Evolutionary conservation across 2,888 invertebrate genomes (phyloP).

Genomic region (Dryocosmus kuriphilus): DNA sequence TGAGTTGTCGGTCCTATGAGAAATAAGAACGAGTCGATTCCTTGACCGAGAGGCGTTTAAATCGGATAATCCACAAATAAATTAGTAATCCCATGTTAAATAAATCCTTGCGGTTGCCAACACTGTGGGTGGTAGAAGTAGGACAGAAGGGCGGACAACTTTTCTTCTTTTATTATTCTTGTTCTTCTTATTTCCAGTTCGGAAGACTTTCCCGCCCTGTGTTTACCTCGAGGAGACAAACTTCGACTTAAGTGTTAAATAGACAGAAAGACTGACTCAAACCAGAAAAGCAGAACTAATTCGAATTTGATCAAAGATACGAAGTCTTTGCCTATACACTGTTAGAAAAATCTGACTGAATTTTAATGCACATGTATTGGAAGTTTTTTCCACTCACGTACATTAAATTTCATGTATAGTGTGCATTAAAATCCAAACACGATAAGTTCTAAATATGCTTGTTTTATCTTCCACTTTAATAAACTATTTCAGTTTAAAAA

Average conservation of each 20-base stretch:
- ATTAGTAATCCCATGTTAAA: constrained; percentile 55
- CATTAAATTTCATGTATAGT: no score
- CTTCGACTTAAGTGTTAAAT: constrained; percentile 51
- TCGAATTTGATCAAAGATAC: neutral
- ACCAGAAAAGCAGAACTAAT: constrained; percentile 32
- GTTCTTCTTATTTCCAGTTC: constrained; percentile 19
- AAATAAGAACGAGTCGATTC: constrained; percentile 22
- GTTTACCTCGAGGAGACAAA: constrained; percentile 62
- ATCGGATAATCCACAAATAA: constrained; percentile 53
- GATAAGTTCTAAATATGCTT: no score
- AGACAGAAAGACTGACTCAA: constrained; percentile 29
- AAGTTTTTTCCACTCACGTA: no score
- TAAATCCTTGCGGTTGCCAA: constrained; percentile 51
- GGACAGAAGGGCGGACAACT: constrained; percentile 22
- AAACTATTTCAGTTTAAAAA: no score
- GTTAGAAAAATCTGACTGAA: no score
- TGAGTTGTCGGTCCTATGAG: neutral
- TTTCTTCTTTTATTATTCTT: constrained; percentile 10
- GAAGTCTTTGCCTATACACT: neutral
- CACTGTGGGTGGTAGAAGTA: constrained; percentile 50
- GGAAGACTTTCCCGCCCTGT: constrained; percentile 52
- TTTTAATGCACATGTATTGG: no score
- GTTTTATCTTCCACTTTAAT: no score
- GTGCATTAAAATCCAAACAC: no score
- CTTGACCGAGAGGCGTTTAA: constrained; percentile 23